Evolutionary conservation across 2,113 vertebrate genomes (phyloP).

Genomic region (Felis chaus): DNA sequence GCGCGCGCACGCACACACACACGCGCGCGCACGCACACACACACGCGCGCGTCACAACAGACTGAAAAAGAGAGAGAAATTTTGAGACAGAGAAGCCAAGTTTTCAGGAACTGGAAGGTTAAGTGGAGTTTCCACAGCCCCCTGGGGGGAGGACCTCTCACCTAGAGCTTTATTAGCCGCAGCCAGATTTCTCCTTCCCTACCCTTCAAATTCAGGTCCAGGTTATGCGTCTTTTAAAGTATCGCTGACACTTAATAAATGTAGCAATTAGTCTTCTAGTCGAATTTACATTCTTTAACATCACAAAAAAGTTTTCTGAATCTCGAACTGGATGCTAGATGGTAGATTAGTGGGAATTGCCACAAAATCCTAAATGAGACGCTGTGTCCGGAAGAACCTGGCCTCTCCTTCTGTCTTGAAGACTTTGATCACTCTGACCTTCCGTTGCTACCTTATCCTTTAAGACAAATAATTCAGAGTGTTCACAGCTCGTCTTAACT

Average conservation of each 20-base stretch:
- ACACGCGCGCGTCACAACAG: background rate
- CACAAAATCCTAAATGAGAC: background rate
- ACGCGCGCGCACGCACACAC: background rate
- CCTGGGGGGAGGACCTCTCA: background rate
- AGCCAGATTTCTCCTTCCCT: background rate
- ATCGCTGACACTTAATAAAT: background rate
- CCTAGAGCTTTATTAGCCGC: background rate
- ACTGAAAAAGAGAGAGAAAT: background rate
- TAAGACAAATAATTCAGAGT: background rate
- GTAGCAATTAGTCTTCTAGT: background rate
- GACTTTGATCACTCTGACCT: conserved; percentile 14
- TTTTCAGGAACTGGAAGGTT: background rate
- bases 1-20: no score
- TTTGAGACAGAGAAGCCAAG: background rate
- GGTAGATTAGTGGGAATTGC: background rate
- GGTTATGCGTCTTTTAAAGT: background rate
- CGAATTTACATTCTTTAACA: background rate
- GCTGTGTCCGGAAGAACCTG: background rate
- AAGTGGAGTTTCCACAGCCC: background rate
- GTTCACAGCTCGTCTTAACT: background rate
- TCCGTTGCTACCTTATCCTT: background rate
- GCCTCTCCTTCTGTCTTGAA: background rate
- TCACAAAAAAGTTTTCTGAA: background rate
- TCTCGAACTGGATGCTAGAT: background rate
- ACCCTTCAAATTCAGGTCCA: background rate